Percentiles rank a stretch among this genome's conserved stretches.
Evolutionary conservation across 2,113 vertebrate genomes (phyloP).

Genomic region (Nyctereutes procyonoides): DNA sequence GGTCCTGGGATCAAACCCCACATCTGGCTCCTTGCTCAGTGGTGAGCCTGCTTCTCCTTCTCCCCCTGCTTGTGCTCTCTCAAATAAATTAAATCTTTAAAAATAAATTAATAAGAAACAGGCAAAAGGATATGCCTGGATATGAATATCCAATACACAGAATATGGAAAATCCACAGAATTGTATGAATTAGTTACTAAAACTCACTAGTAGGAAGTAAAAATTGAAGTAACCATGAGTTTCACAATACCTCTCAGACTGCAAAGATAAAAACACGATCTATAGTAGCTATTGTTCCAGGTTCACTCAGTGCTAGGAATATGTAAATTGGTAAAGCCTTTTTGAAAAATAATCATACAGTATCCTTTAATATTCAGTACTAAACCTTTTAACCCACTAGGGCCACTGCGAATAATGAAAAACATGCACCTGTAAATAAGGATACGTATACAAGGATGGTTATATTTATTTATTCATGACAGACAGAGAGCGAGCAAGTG

Average conservation of each 20-base stretch:
- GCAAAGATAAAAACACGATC: not conserved
- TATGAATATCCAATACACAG: not conserved
- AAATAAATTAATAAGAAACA: no score
- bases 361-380: constrained; percentile 31
- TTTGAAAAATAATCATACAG: not conserved
- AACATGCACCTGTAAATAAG: not conserved
- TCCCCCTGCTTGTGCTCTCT: no score
- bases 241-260: not conserved
- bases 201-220: not conserved
- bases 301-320: not conserved
- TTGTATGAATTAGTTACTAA: not conserved
- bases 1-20: no score
- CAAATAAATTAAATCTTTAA: no score
- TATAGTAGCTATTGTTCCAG: not conserved
- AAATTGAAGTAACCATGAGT: not conserved
- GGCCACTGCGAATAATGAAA: not conserved
- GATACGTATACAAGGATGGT: not conserved
- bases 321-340: not conserved
- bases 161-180: not conserved
- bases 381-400: not conserved
- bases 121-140: not conserved
- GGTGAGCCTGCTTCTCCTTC: no score
- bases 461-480: no score
- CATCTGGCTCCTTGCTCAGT: no score
- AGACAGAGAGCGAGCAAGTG: no score